Percentiles rank a stretch among this genome's conserved stretches.
Evolutionary conservation across 1,140 invertebrate species (phyloP).

Genomic region (Leucophenga varia): DNA sequence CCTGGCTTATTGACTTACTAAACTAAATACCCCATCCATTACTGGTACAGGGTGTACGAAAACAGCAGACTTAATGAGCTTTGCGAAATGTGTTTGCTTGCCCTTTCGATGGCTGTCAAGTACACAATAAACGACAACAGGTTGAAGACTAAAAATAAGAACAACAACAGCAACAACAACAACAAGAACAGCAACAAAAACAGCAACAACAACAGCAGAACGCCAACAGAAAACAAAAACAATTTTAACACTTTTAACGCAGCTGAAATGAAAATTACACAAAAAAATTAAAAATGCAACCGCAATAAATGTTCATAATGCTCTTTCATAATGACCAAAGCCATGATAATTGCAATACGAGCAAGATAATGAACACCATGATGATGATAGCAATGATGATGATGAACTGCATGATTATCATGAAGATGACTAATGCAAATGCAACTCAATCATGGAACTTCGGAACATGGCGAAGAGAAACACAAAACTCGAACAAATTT

Average conservation of each 20-base stretch:
- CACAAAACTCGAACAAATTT: no score
- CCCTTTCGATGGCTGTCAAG: slow-evolving; percentile 52
- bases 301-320: slow-evolving; percentile 22
- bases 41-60: no score
- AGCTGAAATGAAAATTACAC: slow-evolving; percentile 43
- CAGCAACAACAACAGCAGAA: not conserved
- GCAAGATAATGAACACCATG: not conserved
- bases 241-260: slow-evolving; percentile 27
- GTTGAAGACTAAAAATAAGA: slow-evolving; percentile 34
- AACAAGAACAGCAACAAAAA: slow-evolving; percentile 32
- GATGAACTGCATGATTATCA: not conserved
- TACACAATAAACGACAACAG: slow-evolving; percentile 51
- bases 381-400: not conserved
- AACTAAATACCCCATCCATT: no score
- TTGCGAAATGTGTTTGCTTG: slow-evolving; percentile 51
- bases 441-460: no score
- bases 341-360: slow-evolving; percentile 13
- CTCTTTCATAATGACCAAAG: slow-evolving; percentile 1
- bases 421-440: not conserved
- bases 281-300: slow-evolving; percentile 30
- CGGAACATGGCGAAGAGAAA: no score
- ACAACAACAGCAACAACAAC: no score
- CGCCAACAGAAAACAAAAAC: no score
- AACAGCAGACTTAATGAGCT: slow-evolving; percentile 46
- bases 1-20: no score